Base-by-base conservation (phyloP, 2,113 vertebrate species). In the Calonectris borealis region DNA sequence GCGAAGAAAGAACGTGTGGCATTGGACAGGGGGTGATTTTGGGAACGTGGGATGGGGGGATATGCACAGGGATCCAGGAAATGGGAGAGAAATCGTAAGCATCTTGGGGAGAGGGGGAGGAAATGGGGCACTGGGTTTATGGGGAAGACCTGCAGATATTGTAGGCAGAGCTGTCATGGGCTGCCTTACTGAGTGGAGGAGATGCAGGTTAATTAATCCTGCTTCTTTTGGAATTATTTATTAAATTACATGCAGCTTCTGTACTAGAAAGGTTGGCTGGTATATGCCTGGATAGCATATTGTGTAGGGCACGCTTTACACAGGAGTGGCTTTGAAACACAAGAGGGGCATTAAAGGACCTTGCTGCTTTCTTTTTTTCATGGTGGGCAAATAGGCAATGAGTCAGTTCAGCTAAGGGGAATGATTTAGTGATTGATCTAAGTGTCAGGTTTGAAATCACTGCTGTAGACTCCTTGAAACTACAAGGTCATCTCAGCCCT, bases 401-500 rank as follows among this genome's bases (percentile, higher is more conserved):
- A 95, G 73, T 97, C 93, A 96, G 58, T 94, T 93, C 86, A 95
- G 91, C 86, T 94, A 76, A 84, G 71, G 78, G 75, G 75, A 95
- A 94, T 88, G 86, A 97, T 95, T 94, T 88, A 96, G 89, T 95
- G 95, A 96, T 94, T 97, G 96, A 96, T 97, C 78, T 90, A 77
- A 84, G 86, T 94, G 96, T 95, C 95, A 94, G 78, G 46, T 93
- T 82, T 93, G 93, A 97, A 96, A 97, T 94, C 87, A 87, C 93
- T 95, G 73, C 89, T 94, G 58, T 77, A 97, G 86, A 88, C 89
- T 96, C 91, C 96, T 96, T 97, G 96, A 95, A 97, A 93, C 69
- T 91, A 85, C 96, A 97, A 97, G 96, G 97, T 95, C 94, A 97
- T 79, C 89, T 80, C 78, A 90, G 78, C 84, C 96, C 75, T 95